Conservation (phyloP, 64 coral and sea anemone species). For the Dendronephthya gigantea region DNA sequence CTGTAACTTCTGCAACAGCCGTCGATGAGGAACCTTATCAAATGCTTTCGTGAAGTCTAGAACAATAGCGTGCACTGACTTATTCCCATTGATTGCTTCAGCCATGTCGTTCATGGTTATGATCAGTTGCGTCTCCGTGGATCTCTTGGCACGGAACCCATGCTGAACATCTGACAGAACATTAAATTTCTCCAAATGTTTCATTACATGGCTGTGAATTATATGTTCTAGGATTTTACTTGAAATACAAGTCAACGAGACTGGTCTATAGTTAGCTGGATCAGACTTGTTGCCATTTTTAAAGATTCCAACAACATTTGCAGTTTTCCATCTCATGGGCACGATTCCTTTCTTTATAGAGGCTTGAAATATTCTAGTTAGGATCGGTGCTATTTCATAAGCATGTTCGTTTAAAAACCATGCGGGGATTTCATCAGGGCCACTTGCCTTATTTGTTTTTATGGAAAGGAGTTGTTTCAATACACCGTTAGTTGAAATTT, state of each 20-base stretch:
- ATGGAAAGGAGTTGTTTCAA: neutral
- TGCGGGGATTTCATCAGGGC: neutral
- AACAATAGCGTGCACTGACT: neutral
- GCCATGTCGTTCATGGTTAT: neutral
- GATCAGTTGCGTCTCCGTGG: neutral
- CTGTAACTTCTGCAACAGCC: neutral
- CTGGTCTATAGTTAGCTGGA: neutral
- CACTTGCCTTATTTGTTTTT: neutral
- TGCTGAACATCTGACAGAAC: neutral
- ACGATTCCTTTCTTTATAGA: neutral
- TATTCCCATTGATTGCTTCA: neutral
- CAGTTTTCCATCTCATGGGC: neutral
- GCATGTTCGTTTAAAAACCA: neutral
- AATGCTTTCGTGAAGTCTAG: neutral
- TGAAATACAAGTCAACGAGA: neutral
- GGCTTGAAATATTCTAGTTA: neutral
- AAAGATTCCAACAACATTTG: neutral
- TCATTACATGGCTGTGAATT: neutral
- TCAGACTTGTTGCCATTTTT: neutral
- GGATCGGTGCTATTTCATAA: neutral
- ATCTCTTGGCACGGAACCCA: neutral
- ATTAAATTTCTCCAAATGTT: neutral
- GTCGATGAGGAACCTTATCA: neutral
- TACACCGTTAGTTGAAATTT: slow-evolving; percentile 5
- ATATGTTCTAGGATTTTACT: neutral